Evolutionary conservation across 2,113 vertebrate genomes (phyloP).

Genomic region (Gymnocephalus cernua): DNA sequence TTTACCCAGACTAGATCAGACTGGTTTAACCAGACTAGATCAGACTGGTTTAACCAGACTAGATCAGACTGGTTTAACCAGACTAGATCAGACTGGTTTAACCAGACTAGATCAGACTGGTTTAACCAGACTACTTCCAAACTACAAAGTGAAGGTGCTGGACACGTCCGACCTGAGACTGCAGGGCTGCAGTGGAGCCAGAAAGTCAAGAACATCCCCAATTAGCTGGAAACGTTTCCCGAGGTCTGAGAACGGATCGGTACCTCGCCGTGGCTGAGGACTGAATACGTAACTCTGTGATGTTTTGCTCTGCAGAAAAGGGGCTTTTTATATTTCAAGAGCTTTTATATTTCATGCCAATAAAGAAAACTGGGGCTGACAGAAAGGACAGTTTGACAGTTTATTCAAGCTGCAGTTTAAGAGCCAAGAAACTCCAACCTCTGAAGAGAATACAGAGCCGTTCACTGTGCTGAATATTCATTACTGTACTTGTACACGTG

Average conservation of each 20-base stretch:
- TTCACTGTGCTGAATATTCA: constrained; percentile 63
- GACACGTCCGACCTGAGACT: background rate
- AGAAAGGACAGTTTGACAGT: constrained; percentile 73
- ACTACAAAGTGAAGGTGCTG: no score
- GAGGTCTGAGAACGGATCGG: background rate
- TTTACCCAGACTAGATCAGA: no score
- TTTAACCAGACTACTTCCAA: no score
- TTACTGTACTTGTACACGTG: constrained; percentile 10
- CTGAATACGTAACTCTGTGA: background rate
- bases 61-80: no score
- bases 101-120: no score
- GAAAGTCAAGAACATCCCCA: background rate
- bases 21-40: no score
- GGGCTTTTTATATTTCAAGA: constrained; percentile 57
- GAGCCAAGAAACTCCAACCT: constrained; percentile 43
- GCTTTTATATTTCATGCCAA: constrained; percentile 69
- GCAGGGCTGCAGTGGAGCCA: no score
- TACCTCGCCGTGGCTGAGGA: background rate
- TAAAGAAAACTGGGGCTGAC: constrained; percentile 57
- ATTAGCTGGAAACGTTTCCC: background rate
- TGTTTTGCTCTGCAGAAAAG: constrained; percentile 5
- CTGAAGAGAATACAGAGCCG: constrained; percentile 63
- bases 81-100: no score
- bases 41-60: no score
- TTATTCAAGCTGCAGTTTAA: constrained; percentile 69